Conservation (phyloP, 2,113 vertebrate species). For the Callipepla squamata region DNA sequence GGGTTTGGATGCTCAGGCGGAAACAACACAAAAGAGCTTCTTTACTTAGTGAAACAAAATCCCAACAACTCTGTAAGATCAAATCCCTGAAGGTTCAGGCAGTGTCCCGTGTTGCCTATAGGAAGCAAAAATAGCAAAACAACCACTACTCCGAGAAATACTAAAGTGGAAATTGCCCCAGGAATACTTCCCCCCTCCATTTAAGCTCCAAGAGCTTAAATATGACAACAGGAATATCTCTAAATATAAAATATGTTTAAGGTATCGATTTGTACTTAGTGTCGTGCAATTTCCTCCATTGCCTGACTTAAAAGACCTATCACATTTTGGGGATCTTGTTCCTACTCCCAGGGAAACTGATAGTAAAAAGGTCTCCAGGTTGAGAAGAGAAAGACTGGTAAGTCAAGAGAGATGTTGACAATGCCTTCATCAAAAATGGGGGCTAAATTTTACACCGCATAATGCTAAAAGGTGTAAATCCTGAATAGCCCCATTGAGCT, state of each 20-base stretch:
- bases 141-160: background rate
- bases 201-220: background rate
- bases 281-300: background rate
- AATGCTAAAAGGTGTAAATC: background rate
- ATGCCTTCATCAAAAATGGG: rapidly evolving
- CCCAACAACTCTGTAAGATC: background rate
- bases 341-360: background rate
- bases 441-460: background rate
- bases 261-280: background rate
- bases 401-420: background rate
- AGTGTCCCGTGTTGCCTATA: background rate
- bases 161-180: background rate
- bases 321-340: background rate
- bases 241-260: background rate
- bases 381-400: background rate
- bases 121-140: background rate
- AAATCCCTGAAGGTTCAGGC: background rate
- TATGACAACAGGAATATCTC: background rate
- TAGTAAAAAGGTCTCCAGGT: background rate
- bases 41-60: background rate
- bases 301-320: background rate
- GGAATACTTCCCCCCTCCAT: background rate
- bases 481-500: background rate
- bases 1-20: background rate
- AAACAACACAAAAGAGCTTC: background rate